A percentile compares a stretch with the other conserved stretches of the same genome.
phyloP scores from a whole-genome alignment of 2,888 invertebrate species.

The Tachina grossa region DNA sequence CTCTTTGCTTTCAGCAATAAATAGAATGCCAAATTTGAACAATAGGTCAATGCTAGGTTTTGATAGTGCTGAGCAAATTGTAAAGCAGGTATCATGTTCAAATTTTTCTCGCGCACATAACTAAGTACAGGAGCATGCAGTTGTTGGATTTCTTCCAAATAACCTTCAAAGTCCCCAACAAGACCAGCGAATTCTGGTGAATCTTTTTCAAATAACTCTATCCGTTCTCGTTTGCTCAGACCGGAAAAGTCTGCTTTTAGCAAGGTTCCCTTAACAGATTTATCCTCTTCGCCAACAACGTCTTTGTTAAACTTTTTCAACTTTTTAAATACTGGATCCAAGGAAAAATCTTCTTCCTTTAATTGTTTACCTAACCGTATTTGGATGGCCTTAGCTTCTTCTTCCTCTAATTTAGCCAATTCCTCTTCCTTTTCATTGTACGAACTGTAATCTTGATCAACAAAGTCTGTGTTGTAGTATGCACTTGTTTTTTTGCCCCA shows the following conservation, averaged over 20 bases:
- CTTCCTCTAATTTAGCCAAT: slow-evolving; percentile 90
- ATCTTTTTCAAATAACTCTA: slow-evolving; percentile 91
- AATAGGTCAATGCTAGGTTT: slow-evolving; percentile 90
- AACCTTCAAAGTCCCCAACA: slow-evolving; percentile 90
- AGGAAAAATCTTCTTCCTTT: slow-evolving; percentile 89
- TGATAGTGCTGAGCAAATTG: slow-evolving; percentile 89
- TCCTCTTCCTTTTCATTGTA: slow-evolving; percentile 85
- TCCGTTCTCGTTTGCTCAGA: slow-evolving; percentile 89
- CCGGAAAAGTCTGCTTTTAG: slow-evolving; percentile 90
- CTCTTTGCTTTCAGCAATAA: slow-evolving; percentile 91
- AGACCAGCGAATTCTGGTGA: slow-evolving; percentile 93
- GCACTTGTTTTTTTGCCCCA: slow-evolving; percentile 93
- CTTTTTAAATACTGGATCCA: slow-evolving; percentile 82
- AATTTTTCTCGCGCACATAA: slow-evolving; percentile 85
- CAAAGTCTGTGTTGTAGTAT: slow-evolving; percentile 94
- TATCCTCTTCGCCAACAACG: background rate
- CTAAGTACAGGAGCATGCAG: slow-evolving; percentile 87
- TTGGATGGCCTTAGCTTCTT: slow-evolving; percentile 92
- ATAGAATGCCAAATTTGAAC: slow-evolving; percentile 93
- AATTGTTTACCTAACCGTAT: slow-evolving; percentile 89
- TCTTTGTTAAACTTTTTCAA: slow-evolving; percentile 80
- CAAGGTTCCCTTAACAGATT: slow-evolving; percentile 76
- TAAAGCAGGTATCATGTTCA: slow-evolving; percentile 87
- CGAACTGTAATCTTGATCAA: slow-evolving; percentile 90
- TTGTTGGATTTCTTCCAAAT: slow-evolving; percentile 86